A percentile compares a stretch with the other conserved stretches of the same genome.
These are phyloP conservation scores for Melanotaenia pygmaea DNA, from an alignment of 2,797 vertebrate species.

Conservation along the genomic window DNA sequence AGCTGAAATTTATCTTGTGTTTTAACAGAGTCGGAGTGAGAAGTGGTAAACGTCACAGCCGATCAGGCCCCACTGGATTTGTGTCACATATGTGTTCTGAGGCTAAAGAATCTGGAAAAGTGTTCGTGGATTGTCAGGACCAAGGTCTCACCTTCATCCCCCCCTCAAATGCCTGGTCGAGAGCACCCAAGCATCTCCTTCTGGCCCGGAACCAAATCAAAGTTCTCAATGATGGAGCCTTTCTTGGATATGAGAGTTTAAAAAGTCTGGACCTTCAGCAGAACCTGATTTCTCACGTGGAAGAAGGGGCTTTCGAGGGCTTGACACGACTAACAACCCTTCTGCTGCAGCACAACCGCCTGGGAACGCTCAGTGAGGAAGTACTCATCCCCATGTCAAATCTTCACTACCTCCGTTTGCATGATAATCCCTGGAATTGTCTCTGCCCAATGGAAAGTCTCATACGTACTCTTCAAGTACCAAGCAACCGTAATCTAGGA, in stretches of 20 bases:
- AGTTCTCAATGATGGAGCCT: conserved; percentile 86
- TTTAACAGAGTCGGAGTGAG: conserved; percentile 43
- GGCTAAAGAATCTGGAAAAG: conserved; percentile 84
- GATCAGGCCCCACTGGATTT: conserved; percentile 74
- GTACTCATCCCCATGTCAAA: conserved; percentile 88
- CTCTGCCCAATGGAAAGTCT: conserved; percentile 90
- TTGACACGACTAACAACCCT: conserved; percentile 89
- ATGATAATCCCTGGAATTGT: conserved; percentile 95
- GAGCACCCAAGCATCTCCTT: conserved; percentile 89
- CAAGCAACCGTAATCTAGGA: conserved; percentile 91
- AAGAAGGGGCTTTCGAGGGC: conserved; percentile 89
- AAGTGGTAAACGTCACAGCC: conserved; percentile 54
- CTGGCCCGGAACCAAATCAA: conserved; percentile 91
- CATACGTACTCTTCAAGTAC: conserved; percentile 91
- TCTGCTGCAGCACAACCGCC: conserved; percentile 92
- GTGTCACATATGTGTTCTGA: conserved; percentile 84
- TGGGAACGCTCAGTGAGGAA: conserved; percentile 88
- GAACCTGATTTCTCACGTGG: conserved; percentile 91
- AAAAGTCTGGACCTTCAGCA: conserved; percentile 94
- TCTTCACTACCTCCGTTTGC: conserved; percentile 89
- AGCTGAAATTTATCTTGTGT: conserved; percentile 12
- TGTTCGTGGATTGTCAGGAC: conserved; percentile 92
- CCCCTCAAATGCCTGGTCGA: conserved; percentile 83
- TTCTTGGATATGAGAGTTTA: conserved; percentile 86
- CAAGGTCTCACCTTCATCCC: conserved; percentile 83